Evolutionary conservation across 2,797 vertebrate species (phyloP), one percentile per base, ranked within the genome.

Genomic region (Falco novaeseelandiae): DNA sequence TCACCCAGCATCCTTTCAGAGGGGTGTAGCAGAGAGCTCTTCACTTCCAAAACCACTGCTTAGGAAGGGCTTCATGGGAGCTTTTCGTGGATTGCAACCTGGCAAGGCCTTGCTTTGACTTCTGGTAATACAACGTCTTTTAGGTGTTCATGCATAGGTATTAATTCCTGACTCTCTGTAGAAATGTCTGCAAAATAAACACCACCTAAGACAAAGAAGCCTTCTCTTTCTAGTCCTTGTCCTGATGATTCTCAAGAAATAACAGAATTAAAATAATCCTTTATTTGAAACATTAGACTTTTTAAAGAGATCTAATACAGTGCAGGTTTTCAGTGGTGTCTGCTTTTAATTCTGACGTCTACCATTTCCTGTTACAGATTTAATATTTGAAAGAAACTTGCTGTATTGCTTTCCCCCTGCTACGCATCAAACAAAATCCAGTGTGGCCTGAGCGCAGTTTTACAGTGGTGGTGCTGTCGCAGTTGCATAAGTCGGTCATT

Each of bases 401-500:
- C 54, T 92, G 34, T 70, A 48, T 87, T 94, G 30, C 65, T 70
- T 84, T 10, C 20, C 34, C 8, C 5, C n/a, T 42, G 21, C 40
- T 44, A 20, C 34, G 8, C 18, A 25, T 20, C 27, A 66, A 34
- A 71, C 29, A 9, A 46, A 65, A 49, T 30, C 62, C 46, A 8
- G 7, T 5, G 13, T 51, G 71, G 27, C 16, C 58, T 57, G 70
- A 74, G 14, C 23, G 40, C 5, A 17, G 0, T 76, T 73, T 29
- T 78, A 30, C 62, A 26, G 46, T 11, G 30, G 27, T 70, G 44
- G 25, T 87, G 89, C 57, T 91, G 66, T 44, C 3, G 82, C 67
- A 92, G 52, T 94, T 87, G 49, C 95, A 13, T 51, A 15, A 54
- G 36, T 36, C 52, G 52, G 72, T 94, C 97, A 76, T 91, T 96